Evolutionary conservation across 2,113 vertebrate species (phyloP), one percentile per base, ranked within the genome.

Genomic region (Poeciliopsis turrubarensis): DNA sequence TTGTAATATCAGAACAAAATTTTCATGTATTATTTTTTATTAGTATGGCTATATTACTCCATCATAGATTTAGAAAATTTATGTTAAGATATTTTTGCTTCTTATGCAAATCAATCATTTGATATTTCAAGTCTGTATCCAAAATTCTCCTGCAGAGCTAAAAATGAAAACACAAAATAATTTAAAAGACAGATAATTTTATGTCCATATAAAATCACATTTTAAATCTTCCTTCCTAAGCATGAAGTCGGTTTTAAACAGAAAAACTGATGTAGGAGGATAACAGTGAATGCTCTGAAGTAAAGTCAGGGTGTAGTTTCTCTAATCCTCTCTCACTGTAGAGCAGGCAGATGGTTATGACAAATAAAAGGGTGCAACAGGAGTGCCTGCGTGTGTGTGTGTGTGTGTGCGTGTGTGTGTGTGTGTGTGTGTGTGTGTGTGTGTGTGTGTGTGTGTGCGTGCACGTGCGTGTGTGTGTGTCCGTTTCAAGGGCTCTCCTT

Each of bases 401-500:
- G 70, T 70, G 57, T 10, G 65, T 25, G 76, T 85, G 86, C 88
- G 86, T 88, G 68, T 25, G 76, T 83, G 79, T 85, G 76, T 72
- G 81, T 90, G 81, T 90, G 86, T 87, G 85, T 88, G 32, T 1
- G 51, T 78, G 86, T 78, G 62, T 79, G 79, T 71, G 75, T 73
- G 70, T 70, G 57, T 32, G 51, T 78, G 86, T 80, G 62, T 79
- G 78, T 73, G 74, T 71, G 70, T 70, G 54, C 5, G 31, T 3
- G 68, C 25, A 74, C n/a, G n/a, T 5, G 67, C 63, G 37, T 78
- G 86, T 79, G 81, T 89, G 80, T 90, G 86, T 88, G 86, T 88
- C 80, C 67, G 68, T 91, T 91, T 92, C 84, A 89, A 91, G 91
- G 85, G 77, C 79, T 83, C 79, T 86, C 57, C 77, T 90, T 89